Conservation (phyloP, 1,140 invertebrate species). For the Diorhabda elongata region DNA sequence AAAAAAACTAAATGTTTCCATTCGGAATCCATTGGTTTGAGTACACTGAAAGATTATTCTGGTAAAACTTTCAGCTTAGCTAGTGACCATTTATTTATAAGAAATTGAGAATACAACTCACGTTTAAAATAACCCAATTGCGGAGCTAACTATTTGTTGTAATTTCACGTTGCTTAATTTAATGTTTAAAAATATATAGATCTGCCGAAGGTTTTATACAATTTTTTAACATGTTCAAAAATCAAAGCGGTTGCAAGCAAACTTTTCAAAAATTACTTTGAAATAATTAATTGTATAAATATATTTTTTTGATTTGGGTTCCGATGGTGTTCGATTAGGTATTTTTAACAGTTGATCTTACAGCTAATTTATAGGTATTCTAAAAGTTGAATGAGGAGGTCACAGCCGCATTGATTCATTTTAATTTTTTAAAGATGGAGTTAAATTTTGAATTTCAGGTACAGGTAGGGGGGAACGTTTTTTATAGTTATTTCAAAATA, state of each 20-base stretch:
- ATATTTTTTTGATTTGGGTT: conserved; percentile 20
- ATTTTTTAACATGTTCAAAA: neutral
- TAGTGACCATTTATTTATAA: no score
- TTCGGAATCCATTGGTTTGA: no score
- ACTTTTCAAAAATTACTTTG: neutral
- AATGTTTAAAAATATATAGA: no score
- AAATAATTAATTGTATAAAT: conserved; percentile 7
- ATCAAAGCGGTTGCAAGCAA: conserved; percentile 18
- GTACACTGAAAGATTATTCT: no score
- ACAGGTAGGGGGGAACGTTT: conserved; percentile 38
- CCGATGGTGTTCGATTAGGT: no score
- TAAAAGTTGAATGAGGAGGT: conserved; percentile 14
- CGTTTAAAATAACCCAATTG: no score
- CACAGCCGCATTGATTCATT: conserved; percentile 13
- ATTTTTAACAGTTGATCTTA: neutral
- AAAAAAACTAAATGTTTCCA: no score
- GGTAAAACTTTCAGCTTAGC: no score
- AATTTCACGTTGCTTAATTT: no score
- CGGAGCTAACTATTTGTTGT: no score
- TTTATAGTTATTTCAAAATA: neutral
- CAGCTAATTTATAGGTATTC: neutral
- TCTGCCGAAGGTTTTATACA: no score
- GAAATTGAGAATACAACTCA: no score
- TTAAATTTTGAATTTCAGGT: conserved; percentile 36
- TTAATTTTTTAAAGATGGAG: conserved; percentile 2